phyloP scores from a whole-genome alignment of 2,113 vertebrate species.

The Naja naja region DNA sequence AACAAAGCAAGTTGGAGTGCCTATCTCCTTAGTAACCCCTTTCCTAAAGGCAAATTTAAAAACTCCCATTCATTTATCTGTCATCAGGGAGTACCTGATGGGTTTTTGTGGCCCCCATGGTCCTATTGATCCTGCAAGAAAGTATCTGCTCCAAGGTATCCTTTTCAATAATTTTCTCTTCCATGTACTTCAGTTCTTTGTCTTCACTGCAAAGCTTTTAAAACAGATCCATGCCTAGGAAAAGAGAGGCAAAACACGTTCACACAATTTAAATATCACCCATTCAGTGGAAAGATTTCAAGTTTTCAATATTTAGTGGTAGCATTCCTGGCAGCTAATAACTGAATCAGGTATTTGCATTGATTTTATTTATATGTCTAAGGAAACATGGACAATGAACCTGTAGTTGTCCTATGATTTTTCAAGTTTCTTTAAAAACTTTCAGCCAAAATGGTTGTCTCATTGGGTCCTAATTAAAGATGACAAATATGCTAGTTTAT shows the following conservation, averaged over 20 bases:
- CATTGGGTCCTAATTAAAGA: background rate
- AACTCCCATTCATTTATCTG: conserved; percentile 5
- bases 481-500: background rate
- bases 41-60: conserved; percentile 3
- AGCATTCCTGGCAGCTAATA: background rate
- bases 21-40: background rate
- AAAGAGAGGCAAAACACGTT: background rate
- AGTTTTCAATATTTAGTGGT: background rate
- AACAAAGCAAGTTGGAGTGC: background rate
- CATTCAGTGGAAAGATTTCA: background rate
- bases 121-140: background rate
- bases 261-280: background rate
- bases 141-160: background rate
- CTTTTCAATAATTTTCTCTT: background rate
- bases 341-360: background rate
- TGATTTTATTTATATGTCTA: background rate
- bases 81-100: background rate
- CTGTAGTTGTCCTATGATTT: background rate
- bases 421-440: background rate
- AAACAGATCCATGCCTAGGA: background rate
- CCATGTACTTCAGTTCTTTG: background rate
- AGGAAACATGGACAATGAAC: background rate
- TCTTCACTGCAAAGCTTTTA: background rate
- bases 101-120: background rate
- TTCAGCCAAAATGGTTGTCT: background rate